phyloP scores from a whole-genome alignment of 2,888 invertebrate species.

The Parnassius orleans region DNA sequence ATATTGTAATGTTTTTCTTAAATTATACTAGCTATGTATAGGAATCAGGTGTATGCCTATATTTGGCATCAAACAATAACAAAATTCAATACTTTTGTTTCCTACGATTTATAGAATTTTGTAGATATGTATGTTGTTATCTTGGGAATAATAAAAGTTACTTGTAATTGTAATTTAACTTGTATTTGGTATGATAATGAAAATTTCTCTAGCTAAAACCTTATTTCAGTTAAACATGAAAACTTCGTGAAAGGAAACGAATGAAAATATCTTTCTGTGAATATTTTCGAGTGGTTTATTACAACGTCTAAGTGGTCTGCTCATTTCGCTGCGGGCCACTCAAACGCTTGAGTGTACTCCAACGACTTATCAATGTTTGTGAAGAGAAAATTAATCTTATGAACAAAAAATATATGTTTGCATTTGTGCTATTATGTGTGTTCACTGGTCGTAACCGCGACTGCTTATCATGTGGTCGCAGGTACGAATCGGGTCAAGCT shows the following conservation, averaged over 20 bases:
- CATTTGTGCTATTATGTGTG: constrained; percentile 7
- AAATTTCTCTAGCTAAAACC: constrained; percentile 4
- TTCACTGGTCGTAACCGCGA: too few species aligned
- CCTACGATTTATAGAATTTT: too few species aligned
- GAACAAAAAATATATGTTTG: constrained; percentile 26
- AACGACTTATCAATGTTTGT: constrained; percentile 34
- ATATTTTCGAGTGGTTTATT: constrained; percentile 60
- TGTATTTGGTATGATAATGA: neutral
- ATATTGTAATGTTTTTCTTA: too few species aligned
- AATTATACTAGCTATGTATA: too few species aligned
- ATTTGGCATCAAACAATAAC: too few species aligned
- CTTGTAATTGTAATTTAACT: too few species aligned
- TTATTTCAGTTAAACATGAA: constrained; percentile 9
- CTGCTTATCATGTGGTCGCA: too few species aligned
- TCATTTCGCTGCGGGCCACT: constrained; percentile 63
- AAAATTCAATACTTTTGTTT: too few species aligned
- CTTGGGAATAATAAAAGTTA: too few species aligned
- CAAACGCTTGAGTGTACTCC: constrained; percentile 50
- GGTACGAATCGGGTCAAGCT: too few species aligned
- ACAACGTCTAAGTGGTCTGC: constrained; percentile 70
- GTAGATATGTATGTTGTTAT: too few species aligned
- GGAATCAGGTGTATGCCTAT: too few species aligned
- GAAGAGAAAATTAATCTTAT: constrained; percentile 42
- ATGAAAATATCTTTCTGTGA: constrained; percentile 38
- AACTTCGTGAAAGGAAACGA: constrained; percentile 30